These are phyloP conservation scores for Agrilus mali DNA, from an alignment of 2,888 invertebrate species.

Conservation along the genomic window DNA sequence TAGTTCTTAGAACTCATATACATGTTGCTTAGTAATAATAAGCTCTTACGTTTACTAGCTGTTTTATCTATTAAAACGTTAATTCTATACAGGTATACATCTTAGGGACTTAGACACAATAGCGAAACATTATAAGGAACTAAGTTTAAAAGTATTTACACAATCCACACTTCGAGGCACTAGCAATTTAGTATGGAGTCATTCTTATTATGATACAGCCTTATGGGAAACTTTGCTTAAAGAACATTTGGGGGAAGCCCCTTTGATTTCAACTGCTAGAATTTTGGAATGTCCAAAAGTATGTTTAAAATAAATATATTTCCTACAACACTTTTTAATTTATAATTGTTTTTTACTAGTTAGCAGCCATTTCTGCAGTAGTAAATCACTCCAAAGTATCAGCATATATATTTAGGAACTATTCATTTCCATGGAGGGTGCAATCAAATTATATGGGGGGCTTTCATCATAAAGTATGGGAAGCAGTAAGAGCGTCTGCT, in stretches of 20 bases:
- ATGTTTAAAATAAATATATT: not conserved
- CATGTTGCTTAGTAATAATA: no score
- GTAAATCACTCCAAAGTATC: constrained; percentile 60
- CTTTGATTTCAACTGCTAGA: constrained; percentile 46
- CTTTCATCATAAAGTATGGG: constrained; percentile 60
- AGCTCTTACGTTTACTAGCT: no score
- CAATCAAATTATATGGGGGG: constrained; percentile 62
- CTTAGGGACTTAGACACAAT: constrained; percentile 47
- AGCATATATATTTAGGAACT: constrained; percentile 78
- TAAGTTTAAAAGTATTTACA: constrained; percentile 52
- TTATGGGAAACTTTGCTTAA: constrained; percentile 69
- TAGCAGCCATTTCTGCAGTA: constrained; percentile 67
- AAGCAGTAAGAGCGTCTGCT: constrained; percentile 77
- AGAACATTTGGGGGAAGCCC: constrained; percentile 47
- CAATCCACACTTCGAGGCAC: constrained; percentile 56
- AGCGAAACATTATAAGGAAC: constrained; percentile 43
- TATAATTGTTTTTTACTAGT: constrained; percentile 34
- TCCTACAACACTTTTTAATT: not conserved
- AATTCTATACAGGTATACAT: constrained; percentile 35
- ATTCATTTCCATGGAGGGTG: constrained; percentile 56
- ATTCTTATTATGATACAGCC: constrained; percentile 79
- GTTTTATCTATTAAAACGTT: no score
- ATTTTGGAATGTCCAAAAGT: constrained; percentile 45
- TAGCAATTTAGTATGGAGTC: constrained; percentile 66
- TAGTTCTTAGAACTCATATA: no score